Conservation (phyloP, 2,797 vertebrate genomes). For the Cynodonichthys magdalenae region DNA sequence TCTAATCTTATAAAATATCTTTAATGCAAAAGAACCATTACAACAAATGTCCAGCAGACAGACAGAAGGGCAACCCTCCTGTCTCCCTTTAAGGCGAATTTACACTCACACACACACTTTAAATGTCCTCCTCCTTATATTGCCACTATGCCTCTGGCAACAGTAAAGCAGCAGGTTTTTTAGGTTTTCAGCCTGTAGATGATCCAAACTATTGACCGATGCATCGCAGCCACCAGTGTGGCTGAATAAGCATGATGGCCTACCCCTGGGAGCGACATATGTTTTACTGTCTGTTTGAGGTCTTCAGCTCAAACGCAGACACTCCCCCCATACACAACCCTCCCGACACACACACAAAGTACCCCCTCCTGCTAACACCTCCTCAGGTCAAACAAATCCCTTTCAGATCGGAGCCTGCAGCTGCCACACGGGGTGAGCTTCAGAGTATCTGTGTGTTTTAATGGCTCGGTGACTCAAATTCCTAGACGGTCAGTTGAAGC, state of each 20-base stretch:
- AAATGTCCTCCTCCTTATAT: conserved; percentile 66
- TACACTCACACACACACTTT: conserved; percentile 24
- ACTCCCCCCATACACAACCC: conserved; percentile 29
- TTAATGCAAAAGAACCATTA: background rate
- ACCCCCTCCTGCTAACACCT: conserved; percentile 48
- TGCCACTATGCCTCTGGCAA: conserved; percentile 72
- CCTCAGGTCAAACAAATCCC: conserved; percentile 79
- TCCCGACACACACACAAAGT: conserved; percentile 21
- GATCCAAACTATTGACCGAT: conserved; percentile 53
- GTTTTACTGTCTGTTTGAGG: conserved; percentile 82
- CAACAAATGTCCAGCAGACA: conserved; percentile 29
- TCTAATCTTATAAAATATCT: background rate
- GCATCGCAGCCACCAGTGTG: conserved; percentile 30
- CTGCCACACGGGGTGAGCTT: conserved; percentile 57
- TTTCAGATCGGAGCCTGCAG: conserved; percentile 82
- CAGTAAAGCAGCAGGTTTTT: conserved; percentile 78
- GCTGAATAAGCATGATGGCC: conserved; percentile 76
- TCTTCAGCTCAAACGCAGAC: conserved; percentile 15
- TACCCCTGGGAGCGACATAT: conserved; percentile 81
- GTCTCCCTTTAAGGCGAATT: conserved; percentile 56
- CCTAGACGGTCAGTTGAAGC: conserved; percentile 25
- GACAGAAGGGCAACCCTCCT: conserved; percentile 27
- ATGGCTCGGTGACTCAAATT: conserved; percentile 26
- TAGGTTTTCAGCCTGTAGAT: conserved; percentile 37
- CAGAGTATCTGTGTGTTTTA: conserved; percentile 7